Evolutionary conservation across 1,140 invertebrate genomes (phyloP).

Genomic region (Cydia amplana): DNA sequence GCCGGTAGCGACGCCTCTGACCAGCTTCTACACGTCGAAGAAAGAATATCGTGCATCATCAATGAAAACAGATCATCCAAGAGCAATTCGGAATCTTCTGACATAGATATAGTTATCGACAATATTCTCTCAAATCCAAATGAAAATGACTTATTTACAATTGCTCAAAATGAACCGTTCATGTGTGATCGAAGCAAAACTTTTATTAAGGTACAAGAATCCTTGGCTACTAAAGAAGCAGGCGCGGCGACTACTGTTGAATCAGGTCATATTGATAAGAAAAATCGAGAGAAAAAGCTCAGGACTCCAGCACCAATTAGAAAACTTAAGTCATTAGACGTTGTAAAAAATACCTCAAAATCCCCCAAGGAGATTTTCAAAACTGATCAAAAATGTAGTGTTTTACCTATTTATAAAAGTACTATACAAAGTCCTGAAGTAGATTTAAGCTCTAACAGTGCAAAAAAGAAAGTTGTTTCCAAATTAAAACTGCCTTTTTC

Average conservation of each 20-base stretch:
- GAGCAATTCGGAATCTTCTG: slow-evolving; percentile 72
- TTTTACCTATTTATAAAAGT: slow-evolving; percentile 68
- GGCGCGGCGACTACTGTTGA: slow-evolving; percentile 40
- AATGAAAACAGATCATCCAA: slow-evolving; percentile 72
- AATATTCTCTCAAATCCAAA: slow-evolving; percentile 59
- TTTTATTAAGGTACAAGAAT: slow-evolving; percentile 54
- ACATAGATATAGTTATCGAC: slow-evolving; percentile 69
- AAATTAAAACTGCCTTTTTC: slow-evolving; percentile 75
- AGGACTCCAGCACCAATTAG: slow-evolving; percentile 62
- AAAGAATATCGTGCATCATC: slow-evolving; percentile 74
- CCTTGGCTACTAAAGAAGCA: slow-evolving; percentile 39
- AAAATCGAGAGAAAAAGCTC: slow-evolving; percentile 57
- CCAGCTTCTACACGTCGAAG: slow-evolving; percentile 67
- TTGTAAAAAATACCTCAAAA: slow-evolving; percentile 54
- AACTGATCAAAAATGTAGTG: slow-evolving; percentile 58
- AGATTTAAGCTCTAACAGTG: slow-evolving; percentile 52
- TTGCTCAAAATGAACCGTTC: slow-evolving; percentile 49
- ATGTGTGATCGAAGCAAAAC: slow-evolving; percentile 57
- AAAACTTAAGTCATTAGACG: slow-evolving; percentile 64
- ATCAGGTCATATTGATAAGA: slow-evolving; percentile 43
- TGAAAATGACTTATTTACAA: slow-evolving; percentile 46
- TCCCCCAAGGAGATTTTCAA: slow-evolving; percentile 49
- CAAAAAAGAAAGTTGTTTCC: slow-evolving; percentile 62
- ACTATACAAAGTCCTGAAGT: slow-evolving; percentile 52
- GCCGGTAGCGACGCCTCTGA: slow-evolving; percentile 64